phyloP scores from a whole-genome alignment of 2,797 vertebrate species.

The Gallirallus australis region DNA sequence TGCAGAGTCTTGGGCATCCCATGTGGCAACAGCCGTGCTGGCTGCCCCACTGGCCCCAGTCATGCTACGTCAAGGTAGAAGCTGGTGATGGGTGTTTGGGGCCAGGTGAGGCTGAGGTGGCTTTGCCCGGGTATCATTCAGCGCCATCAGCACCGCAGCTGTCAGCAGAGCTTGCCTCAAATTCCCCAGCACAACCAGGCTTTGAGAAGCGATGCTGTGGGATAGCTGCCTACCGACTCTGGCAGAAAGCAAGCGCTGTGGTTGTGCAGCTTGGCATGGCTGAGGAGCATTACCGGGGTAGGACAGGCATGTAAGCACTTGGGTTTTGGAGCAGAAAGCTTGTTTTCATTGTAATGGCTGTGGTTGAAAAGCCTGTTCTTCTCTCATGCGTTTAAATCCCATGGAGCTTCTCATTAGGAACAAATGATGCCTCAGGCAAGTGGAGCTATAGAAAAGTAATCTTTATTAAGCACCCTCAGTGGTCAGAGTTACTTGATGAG shows the following conservation, averaged over 20 bases:
- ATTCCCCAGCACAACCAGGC: not conserved
- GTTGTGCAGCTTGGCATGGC: not conserved
- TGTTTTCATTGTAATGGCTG: not conserved
- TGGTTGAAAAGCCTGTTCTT: not conserved
- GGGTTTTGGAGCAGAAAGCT: conserved; percentile 9
- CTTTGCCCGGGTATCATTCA: not conserved
- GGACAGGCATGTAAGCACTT: not conserved
- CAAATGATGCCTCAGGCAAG: conserved; percentile 60
- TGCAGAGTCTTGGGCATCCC: not conserved
- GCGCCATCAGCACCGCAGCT: not conserved
- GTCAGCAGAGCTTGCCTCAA: not conserved
- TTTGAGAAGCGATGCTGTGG: not conserved
- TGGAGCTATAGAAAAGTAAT: conserved; percentile 37
- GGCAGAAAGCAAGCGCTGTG: not conserved
- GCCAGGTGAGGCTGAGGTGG: not conserved
- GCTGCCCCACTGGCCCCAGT: not conserved
- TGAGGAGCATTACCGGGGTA: not conserved
- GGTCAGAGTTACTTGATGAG: conserved; percentile 59
- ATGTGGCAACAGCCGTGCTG: not conserved
- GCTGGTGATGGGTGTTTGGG: not conserved
- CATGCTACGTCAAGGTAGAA: not conserved
- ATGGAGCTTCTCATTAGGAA: conserved; percentile 54
- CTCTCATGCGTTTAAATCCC: conserved; percentile 32
- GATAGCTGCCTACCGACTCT: not conserved
- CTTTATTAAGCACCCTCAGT: conserved; percentile 58